Percentiles rank a stretch among this genome's conserved stretches.
phyloP scores from a whole-genome alignment of 2,797 vertebrate genomes.

The Chaetophractus vellerosus region DNA sequence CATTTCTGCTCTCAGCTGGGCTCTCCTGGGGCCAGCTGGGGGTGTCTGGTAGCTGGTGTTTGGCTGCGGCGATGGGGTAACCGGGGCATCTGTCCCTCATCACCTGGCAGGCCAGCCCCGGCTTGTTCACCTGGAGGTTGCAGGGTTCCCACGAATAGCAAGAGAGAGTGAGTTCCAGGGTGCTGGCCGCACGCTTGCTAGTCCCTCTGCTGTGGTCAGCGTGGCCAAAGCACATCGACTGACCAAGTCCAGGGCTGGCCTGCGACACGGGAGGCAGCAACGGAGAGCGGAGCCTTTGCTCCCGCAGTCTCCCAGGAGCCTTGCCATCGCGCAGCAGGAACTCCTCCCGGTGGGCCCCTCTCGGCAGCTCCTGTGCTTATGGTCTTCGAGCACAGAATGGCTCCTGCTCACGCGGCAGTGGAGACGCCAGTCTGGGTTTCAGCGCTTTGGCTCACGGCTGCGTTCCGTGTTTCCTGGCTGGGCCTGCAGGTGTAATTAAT shows the following conservation, averaged over 20 bases:
- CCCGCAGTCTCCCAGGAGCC: background rate
- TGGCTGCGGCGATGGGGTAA: background rate
- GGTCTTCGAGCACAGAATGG: background rate
- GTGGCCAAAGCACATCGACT: rapidly evolving
- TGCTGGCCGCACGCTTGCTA: background rate
- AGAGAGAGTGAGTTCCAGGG: rapidly evolving
- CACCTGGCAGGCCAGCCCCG: rapidly evolving
- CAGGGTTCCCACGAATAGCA: background rate
- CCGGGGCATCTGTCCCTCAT: background rate
- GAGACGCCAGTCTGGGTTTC: background rate
- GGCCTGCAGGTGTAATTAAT: rapidly evolving
- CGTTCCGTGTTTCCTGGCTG: too few relatives aligned
- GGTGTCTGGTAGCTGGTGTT: background rate
- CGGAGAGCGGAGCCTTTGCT: rapidly evolving
- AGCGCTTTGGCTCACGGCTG: rapidly evolving
- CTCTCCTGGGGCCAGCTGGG: background rate
- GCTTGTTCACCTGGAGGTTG: rapidly evolving
- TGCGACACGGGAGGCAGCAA: background rate
- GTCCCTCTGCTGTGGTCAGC: rapidly evolving
- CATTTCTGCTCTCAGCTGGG: background rate
- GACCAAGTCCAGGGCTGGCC: background rate
- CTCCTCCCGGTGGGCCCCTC: too few relatives aligned
- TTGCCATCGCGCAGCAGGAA: too few relatives aligned
- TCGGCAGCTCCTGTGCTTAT: too few relatives aligned
- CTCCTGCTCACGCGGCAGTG: rapidly evolving